A percentile compares a stretch with the other conserved stretches of the same genome.
phyloP scores from a whole-genome alignment of 1,140 invertebrate species.

The Helicoverpa zea region DNA sequence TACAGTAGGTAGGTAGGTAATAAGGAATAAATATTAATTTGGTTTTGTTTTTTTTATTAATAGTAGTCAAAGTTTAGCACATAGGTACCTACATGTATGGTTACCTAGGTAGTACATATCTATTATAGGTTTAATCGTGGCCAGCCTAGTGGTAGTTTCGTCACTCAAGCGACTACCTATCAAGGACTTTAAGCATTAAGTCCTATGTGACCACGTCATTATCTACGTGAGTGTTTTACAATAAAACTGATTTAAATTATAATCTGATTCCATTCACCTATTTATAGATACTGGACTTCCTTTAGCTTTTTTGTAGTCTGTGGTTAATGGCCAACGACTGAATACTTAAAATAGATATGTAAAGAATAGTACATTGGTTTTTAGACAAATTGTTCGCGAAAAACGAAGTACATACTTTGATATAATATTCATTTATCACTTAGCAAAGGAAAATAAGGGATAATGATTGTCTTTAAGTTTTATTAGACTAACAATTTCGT shows the following conservation, averaged over 20 bases:
- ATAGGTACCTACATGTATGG: neutral
- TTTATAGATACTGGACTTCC: constrained; percentile 15
- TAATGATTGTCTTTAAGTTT: neutral
- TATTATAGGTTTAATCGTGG: neutral
- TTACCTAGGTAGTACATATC: neutral
- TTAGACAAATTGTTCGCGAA: neutral
- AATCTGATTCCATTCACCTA: constrained; percentile 31
- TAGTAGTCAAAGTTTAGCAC: too few species aligned
- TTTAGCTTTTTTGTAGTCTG: neutral
- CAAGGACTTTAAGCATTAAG: constrained; percentile 8
- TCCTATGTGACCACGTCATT: neutral
- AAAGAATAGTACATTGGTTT: neutral
- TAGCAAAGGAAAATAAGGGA: neutral
- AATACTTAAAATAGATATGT: neutral
- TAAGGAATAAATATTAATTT: too few species aligned
- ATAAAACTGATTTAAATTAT: constrained; percentile 20
- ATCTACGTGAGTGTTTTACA: constrained; percentile 39
- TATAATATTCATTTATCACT: constrained; percentile 1
- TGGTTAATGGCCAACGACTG: neutral
- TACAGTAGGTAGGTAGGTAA: too few species aligned
- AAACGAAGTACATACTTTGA: neutral
- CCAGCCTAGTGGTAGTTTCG: constrained; percentile 10
- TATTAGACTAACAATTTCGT: neutral
- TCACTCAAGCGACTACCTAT: constrained; percentile 14
- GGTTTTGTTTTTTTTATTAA: too few species aligned